Evolutionary conservation across 2,888 invertebrate species (phyloP), one percentile per base, ranked within the genome.

Genomic region (Phyllotreta cruciferae): DNA sequence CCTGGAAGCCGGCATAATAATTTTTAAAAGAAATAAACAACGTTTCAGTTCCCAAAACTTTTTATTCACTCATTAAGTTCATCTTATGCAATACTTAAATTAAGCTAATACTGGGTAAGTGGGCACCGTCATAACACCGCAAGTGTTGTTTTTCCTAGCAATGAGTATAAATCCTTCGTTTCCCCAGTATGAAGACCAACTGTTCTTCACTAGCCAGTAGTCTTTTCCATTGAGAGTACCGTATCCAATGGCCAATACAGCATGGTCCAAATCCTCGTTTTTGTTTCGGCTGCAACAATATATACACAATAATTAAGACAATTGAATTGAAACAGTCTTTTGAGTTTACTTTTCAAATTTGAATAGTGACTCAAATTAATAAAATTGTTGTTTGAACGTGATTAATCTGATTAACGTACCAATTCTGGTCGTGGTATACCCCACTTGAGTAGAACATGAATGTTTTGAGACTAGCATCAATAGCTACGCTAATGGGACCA

Each of bases 141-240:
- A 98, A 79, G 96, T 96, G 81, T 98, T 97, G 71, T 96, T 86
- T 73, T 88, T 88, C 45, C 91, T 89, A 0, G 94, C 87, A 91
- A 98, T 97, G 1, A 97, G 85, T 0, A 97, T 88, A 75, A 97
- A 98, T 0, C 97, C 97, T 79, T 96, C 95, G 78, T 97, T 97
- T 38, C 97, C 97, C 97, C 96, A 97, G 78, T 95, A 89, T 72
- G 94, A 97, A 1, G 96, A 96, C 97, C 97, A 97, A 0, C 96
- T 96, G 83, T 97, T 97, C 83, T 96, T 97, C 6, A 97, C 83
- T 57, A 97, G 83, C 97, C 97, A 98, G 81, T 95, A 98, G 64
- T 88, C 87, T 75, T 93, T 85, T 0, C 92, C 93, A 72, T 91
- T 88, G 34, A 96, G 83, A 9, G 84, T 85, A 0, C 97, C 97